phyloP scores from a whole-genome alignment of 1,140 invertebrate species.

The Rhagoletis zephyria region DNA sequence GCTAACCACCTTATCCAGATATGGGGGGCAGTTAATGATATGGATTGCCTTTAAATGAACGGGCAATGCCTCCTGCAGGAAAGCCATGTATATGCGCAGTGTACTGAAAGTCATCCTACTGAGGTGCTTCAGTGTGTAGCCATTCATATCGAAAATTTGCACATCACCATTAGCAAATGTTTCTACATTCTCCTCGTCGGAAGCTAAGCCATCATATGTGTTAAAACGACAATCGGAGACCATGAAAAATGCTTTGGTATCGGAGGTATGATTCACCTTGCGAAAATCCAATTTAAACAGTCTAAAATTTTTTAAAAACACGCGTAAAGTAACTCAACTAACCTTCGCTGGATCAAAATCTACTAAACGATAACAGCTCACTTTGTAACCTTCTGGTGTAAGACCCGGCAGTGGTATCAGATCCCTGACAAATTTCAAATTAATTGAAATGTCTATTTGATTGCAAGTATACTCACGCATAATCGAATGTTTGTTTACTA shows the following conservation, averaged over 20 bases:
- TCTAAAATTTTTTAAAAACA: neutral
- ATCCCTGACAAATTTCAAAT: constrained; percentile 72
- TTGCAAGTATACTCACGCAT: constrained; percentile 63
- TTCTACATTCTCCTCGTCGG: constrained; percentile 59
- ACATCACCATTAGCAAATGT: constrained; percentile 76
- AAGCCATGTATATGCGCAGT: constrained; percentile 72
- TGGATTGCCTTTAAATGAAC: constrained; percentile 83
- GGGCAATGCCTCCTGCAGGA: constrained; percentile 81
- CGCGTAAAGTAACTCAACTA: neutral
- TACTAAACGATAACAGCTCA: constrained; percentile 78
- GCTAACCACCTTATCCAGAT: constrained; percentile 78
- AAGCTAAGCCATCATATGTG: constrained; percentile 74
- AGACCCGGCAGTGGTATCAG: constrained; percentile 77
- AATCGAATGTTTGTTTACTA: constrained; percentile 66
- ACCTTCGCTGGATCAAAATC: constrained; percentile 76
- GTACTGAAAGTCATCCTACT: constrained; percentile 78
- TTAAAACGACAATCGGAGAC: constrained; percentile 79
- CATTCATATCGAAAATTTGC: constrained; percentile 81
- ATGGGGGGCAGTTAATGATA: constrained; percentile 79
- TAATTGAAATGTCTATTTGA: neutral
- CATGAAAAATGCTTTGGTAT: constrained; percentile 81
- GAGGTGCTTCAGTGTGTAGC: constrained; percentile 78
- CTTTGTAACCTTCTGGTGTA: constrained; percentile 76
- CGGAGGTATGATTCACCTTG: constrained; percentile 79
- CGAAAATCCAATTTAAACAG: neutral